Percentiles rank a stretch among this genome's conserved stretches.
Conservation (phyloP, 2,797 vertebrate species). For the Vespertilio murinus region DNA sequence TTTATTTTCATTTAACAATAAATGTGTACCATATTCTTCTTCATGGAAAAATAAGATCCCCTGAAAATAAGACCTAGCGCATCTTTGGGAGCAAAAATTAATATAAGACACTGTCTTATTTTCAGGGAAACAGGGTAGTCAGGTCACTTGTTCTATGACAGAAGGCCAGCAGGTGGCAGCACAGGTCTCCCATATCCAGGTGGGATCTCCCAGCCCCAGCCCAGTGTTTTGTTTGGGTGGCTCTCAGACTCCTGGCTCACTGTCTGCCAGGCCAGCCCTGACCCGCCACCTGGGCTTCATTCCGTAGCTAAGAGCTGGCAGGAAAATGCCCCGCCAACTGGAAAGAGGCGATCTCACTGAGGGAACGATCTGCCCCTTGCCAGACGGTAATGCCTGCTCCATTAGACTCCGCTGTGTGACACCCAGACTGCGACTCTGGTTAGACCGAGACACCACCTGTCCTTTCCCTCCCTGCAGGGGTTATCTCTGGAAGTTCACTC, state of each 20-base stretch:
- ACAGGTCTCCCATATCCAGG: background rate
- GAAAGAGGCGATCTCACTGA: background rate
- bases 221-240: background rate
- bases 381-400: background rate
- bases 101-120: too few relatives aligned
- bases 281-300: background rate
- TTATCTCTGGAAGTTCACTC: background rate
- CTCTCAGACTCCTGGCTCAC: background rate
- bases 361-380: background rate
- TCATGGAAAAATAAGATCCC: too few relatives aligned
- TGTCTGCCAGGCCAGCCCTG: background rate
- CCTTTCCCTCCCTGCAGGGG: background rate
- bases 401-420: background rate
- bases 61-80: too few relatives aligned
- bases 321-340: background rate
- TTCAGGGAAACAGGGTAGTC: too few relatives aligned
- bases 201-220: background rate
- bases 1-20: too few relatives aligned
- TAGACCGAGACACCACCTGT: background rate
- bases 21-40: too few relatives aligned
- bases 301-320: background rate
- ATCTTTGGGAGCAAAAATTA: too few relatives aligned
- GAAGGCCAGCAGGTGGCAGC: background rate
- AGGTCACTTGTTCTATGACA: background rate
- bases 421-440: background rate